Evolutionary conservation across 2,797 vertebrate species (phyloP).

Genomic region (Cuniculus paca): DNA sequence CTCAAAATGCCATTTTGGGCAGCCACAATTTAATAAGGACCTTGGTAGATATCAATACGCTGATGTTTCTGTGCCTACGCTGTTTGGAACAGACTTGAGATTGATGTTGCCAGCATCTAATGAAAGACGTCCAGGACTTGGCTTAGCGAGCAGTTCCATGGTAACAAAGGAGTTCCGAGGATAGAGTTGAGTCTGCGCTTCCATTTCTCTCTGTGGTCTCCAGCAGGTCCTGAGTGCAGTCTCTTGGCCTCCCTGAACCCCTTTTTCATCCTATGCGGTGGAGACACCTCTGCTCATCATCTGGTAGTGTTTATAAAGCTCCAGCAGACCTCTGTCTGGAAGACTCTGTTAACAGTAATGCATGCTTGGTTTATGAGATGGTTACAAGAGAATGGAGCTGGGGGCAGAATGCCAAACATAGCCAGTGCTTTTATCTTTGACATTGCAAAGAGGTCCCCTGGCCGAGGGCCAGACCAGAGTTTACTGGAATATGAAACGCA

Average conservation of each 20-base stretch:
- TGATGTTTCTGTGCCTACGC: not conserved
- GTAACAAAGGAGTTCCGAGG: too few species aligned
- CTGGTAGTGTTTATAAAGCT: slow-evolving; percentile 59
- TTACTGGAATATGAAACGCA: slow-evolving; percentile 68
- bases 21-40: not conserved
- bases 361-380: slow-evolving; percentile 71
- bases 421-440: slow-evolving; percentile 81
- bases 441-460: slow-evolving; percentile 75
- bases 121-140: not conserved
- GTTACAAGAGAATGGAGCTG: slow-evolving; percentile 68
- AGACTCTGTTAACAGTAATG: slow-evolving; percentile 53
- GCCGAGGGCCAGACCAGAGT: slow-evolving; percentile 68
- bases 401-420: slow-evolving; percentile 63
- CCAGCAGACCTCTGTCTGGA: slow-evolving; percentile 53
- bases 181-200: not conserved
- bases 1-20: not conserved
- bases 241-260: not conserved
- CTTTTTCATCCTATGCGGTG: not conserved
- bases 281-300: slow-evolving; percentile 51
- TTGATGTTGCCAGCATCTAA: not conserved
- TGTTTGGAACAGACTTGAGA: not conserved
- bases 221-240: not conserved
- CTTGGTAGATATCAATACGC: not conserved
- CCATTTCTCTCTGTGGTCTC: not conserved
- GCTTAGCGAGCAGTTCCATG: not conserved